phyloP scores from a whole-genome alignment of 2,888 invertebrate species.

The Tubiluchus corallicola region DNA sequence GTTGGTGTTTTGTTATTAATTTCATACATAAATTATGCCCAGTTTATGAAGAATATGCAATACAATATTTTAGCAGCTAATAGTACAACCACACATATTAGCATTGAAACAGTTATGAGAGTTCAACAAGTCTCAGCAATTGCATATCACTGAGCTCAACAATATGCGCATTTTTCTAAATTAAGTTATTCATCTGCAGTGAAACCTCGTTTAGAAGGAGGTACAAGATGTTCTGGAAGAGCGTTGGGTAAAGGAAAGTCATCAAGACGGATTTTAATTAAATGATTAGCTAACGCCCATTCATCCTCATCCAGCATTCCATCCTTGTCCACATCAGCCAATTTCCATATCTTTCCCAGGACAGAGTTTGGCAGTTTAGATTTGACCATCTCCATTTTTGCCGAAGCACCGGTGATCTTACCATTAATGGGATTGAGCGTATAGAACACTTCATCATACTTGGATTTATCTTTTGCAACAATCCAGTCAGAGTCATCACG shows the following conservation, averaged over 20 bases:
- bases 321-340: constrained; percentile 88
- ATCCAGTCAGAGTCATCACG: constrained; percentile 94
- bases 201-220: constrained; percentile 43
- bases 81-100: too few relatives aligned
- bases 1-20: too few relatives aligned
- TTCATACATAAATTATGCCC: too few relatives aligned
- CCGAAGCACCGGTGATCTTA: constrained; percentile 76
- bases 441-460: constrained; percentile 66
- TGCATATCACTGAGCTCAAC: too few relatives aligned
- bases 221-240: constrained; percentile 72
- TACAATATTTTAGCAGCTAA: too few relatives aligned
- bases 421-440: constrained; percentile 69
- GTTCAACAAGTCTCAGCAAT: too few relatives aligned
- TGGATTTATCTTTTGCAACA: constrained; percentile 65
- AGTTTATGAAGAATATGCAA: too few relatives aligned
- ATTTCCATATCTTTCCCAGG: constrained; percentile 86
- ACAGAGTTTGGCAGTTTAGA: constrained; percentile 94
- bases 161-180: too few relatives aligned
- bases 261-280: constrained; percentile 47
- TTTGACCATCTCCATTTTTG: constrained; percentile 89
- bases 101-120: too few relatives aligned
- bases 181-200: too few relatives aligned
- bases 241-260: constrained; percentile 77
- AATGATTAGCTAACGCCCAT: constrained; percentile 92
- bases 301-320: constrained; percentile 88